These are phyloP conservation scores for Ceyx margarethae DNA, from an alignment of 2,113 vertebrate species.

Conservation along the genomic window DNA sequence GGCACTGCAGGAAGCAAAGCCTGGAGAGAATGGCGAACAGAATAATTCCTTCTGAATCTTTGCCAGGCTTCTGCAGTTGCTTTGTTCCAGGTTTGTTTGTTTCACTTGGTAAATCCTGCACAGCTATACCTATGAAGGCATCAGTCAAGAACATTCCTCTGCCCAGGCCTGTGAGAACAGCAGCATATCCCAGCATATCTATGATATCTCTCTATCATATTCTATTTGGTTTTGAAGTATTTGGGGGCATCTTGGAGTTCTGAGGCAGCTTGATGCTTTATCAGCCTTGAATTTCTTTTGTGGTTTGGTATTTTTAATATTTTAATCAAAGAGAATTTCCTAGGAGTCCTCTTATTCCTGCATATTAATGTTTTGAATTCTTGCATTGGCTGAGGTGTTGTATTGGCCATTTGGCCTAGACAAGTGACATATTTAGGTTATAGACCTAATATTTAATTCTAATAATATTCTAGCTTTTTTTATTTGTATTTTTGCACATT, in stretches of 20 bases:
- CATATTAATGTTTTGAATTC: background rate
- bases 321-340: background rate
- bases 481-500: background rate
- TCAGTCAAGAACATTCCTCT: background rate
- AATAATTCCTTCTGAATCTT: background rate
- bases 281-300: background rate
- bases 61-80: background rate
- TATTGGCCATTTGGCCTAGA: background rate
- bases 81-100: background rate
- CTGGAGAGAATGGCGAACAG: background rate
- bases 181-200: no score
- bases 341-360: fast-evolving
- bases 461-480: background rate
- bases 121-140: background rate
- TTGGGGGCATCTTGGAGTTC: fast-evolving
- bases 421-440: fast-evolving
- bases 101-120: background rate
- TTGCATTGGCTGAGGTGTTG: background rate
- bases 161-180: no score
- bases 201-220: no score
- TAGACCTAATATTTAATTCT: background rate
- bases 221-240: background rate
- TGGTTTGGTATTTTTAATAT: fast-evolving
- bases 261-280: background rate
- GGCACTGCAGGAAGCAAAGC: background rate